Evolutionary conservation across 2,113 vertebrate genomes (phyloP), one percentile per base, ranked within the genome.

Genomic region (Ameiurus melas): DNA sequence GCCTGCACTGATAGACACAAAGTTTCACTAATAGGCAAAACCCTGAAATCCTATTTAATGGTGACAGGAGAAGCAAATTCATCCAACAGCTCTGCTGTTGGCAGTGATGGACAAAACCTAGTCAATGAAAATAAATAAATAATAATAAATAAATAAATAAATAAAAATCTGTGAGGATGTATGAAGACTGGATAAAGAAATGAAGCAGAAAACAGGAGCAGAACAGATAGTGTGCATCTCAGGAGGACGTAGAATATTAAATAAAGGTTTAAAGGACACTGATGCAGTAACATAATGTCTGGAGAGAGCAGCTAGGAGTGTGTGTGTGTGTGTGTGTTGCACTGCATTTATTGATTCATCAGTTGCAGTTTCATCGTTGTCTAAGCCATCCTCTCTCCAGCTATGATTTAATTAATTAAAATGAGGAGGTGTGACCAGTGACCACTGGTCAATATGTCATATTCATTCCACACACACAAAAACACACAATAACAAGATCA

Each of bases 261-360:
- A 51, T 10, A 51, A 84, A 78, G 43, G 85, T 55, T 55, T 33
- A 89, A 14, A 84, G 88, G 79, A 89, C 68, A 17, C 13, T 77
- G 14, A 87, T 57, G 51, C 70, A 66, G 79, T 82, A 68, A 86
- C 79, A 68, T 60, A 83, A 83, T 78, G 85, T 33, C 51, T 47
- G 71, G 73, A 58, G 30, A 20, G 55, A 20, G 0, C 25, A 66
- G 62, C 36, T 62, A 22, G 70, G 62, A 8, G 0, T 36, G 78
- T 84, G 60, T 47, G 58, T 47, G 36, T 51, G 47, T 51, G 30
- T 82, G 20, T 82, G 55, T 82, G 43, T 53, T 47, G 43, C 43
- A 47, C 5, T 60, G 57, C 3, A 75, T 43, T 43, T 77, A 51
- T 77, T 51, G 43, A 77, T 77, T 64, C 27, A 47, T 79, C 79